These are phyloP conservation scores for Spondyliosoma cantharus DNA, from an alignment of 2,797 vertebrate genomes.

Conservation along the genomic window DNA sequence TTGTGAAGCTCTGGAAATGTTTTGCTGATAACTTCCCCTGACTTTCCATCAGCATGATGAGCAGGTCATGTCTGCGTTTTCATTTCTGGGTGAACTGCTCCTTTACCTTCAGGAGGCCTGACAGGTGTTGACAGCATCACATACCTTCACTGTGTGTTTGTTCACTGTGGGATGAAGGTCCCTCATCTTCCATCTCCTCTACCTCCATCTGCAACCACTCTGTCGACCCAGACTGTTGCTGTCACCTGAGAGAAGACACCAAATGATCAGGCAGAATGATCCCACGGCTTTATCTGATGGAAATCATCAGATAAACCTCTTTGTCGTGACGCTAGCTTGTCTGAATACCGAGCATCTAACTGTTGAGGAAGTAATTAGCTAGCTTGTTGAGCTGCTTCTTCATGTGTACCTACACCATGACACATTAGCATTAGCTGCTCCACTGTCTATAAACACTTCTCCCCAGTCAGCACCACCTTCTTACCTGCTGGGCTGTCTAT, in stretches of 20 bases:
- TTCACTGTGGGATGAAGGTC: conserved; percentile 60
- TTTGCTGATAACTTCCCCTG: too few species aligned
- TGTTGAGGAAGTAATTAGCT: conserved; percentile 34
- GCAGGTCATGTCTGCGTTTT: too few species aligned
- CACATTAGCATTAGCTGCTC: not conserved
- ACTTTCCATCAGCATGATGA: too few species aligned
- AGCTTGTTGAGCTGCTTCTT: conserved; percentile 23
- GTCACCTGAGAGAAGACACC: conserved; percentile 26
- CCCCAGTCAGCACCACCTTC: not conserved
- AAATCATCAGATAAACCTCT: not conserved
- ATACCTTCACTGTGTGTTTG: conserved; percentile 65
- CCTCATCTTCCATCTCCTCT: conserved; percentile 69
- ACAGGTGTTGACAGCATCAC: not conserved
- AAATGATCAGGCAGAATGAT: not conserved
- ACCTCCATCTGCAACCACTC: conserved; percentile 70
- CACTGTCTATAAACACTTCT: not conserved
- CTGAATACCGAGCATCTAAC: conserved; percentile 5
- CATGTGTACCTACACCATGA: not conserved
- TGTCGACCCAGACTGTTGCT: conserved; percentile 28
- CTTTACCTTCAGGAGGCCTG: not conserved
- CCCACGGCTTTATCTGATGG: not conserved
- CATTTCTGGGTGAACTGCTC: too few species aligned
- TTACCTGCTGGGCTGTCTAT: conserved; percentile 37
- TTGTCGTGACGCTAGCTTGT: not conserved
- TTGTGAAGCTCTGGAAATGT: too few species aligned